Evolutionary conservation across 1,140 invertebrate species (phyloP), one percentile per base, ranked within the genome.

Genomic region (Antheraea mylitta): DNA sequence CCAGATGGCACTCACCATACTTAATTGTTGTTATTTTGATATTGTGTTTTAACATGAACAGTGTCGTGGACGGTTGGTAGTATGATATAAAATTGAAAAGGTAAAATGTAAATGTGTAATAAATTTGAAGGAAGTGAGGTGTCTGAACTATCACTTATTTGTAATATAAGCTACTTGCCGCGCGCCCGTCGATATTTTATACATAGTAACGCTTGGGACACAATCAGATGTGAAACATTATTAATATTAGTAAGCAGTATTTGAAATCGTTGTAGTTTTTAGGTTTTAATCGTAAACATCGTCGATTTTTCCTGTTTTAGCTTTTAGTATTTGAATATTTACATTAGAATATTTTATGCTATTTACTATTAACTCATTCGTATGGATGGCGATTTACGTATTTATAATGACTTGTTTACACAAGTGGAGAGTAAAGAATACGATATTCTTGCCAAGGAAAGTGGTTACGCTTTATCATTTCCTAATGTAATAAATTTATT

Each of bases 141-240:
- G 16, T 63, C 61, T 63, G 61, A 11, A 36, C 4, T 13, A 16
- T n/a, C 13, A 53, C 36, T 37, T 63, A 22, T 37, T 61, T 10
- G 61, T 63, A 16, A n/a, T 37, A 18, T 63, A 63, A 63, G 30
- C 19, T 0, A 63, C 61, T n/a, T 63, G 79, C 82, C 82, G 74
- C 78, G 75, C 75, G 69, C 71, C 64, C 18, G 42, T 19, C 64
- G 38, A 65, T 19, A 65, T 38, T 45, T 16, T 18, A 65, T 19
- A 48, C 42, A 65, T 48, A 65, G n/a, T 8, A 7, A 53, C 45
- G 42, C 45, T 53, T 16, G 11, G 11, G 45, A 13, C 16, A 53
- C 45, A 65, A 65, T 48, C 45, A 18, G 64, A 30, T 18, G 38
- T 30, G 61, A 7, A 13, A 36, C 30, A 53, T 53, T n/a, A 53